phyloP scores from a whole-genome alignment of 2,888 invertebrate genomes.

The Ommatoiulus sabulosus region DNA sequence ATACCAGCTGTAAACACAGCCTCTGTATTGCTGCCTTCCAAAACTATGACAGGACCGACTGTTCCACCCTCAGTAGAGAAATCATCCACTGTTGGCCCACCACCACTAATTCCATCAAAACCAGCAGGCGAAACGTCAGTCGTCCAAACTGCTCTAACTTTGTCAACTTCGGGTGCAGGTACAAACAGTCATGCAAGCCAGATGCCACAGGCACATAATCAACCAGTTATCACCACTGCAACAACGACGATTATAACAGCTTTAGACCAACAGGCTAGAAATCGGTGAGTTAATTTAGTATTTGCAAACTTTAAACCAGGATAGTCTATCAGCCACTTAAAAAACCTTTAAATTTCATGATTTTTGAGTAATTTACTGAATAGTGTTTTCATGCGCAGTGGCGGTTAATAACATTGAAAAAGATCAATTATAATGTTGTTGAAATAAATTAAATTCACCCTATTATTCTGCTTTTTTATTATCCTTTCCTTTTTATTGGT shows the following conservation, averaged over 20 bases:
- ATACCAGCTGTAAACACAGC: neutral
- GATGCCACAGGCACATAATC: conserved; percentile 13
- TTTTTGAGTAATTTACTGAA: too few relatives aligned
- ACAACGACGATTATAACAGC: neutral
- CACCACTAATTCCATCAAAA: conserved; percentile 51
- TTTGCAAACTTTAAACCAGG: too few relatives aligned
- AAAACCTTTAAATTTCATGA: too few relatives aligned
- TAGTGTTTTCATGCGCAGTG: too few relatives aligned
- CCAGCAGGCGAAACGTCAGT: conserved; percentile 52
- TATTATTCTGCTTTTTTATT: too few relatives aligned
- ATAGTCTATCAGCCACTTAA: too few relatives aligned
- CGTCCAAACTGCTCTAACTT: neutral
- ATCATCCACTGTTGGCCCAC: neutral
- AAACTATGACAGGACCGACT: neutral
- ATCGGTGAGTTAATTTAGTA: neutral
- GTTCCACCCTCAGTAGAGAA: neutral
- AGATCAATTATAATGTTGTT: too few relatives aligned
- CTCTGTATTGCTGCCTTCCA: neutral
- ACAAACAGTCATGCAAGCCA: neutral
- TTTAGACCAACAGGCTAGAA: neutral
- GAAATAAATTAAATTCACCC: too few relatives aligned
- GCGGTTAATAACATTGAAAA: too few relatives aligned
- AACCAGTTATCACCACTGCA: neutral
- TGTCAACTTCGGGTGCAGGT: neutral
- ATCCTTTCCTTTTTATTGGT: too few relatives aligned